Evolutionary conservation across 1,140 invertebrate species (phyloP), one percentile per base, ranked within the genome.

Genomic region (Rhyzopertha dominica): DNA sequence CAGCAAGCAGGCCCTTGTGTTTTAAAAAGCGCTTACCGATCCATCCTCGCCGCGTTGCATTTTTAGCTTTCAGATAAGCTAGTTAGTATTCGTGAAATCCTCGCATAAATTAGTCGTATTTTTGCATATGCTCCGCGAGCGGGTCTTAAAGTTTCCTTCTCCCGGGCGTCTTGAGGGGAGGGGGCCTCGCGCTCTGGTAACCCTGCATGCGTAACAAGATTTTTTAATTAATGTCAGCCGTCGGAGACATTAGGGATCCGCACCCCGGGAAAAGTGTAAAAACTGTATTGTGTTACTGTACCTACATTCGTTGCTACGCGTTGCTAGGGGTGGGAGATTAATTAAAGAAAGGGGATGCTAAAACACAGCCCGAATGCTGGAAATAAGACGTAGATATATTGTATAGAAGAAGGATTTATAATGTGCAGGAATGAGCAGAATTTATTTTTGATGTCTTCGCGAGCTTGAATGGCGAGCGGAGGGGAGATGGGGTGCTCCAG

Each of bases 381-480:
- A 60, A 60, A 60, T 60, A 60, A 60, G 60, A 62, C 60, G 60
- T 62, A 55, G 58, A 62, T 62, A 60, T 62, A 62, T 62, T 62
- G 58, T 60, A 57, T 55, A 53, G 53, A 55, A 60, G 56, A 62
- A 62, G 58, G 60, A 62, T 62, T 62, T 62, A 62, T 62, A 59
- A 58, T 58, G 55, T 58, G 55, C 50, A 51, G 54, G 57, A 59
- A 54, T 43, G 55, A 49, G 50, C 44, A 49, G 41, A 59, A 57
- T 59, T 61, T 59, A 59, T 61, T 61, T 61, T 59, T 61, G 56
- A 59, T 55, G 54, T 51, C 56, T 36, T 44, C 50, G 47, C 43
- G 47, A 53, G 25, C 25, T 31, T 43, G 10, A 32, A 20, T 30
- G 24, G 30, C 8, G 25, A 26, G 8, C 17, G 34, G 25, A 18